Base-by-base conservation (phyloP, 2,113 vertebrate genomes). In the Suncus etruscus region DNA sequence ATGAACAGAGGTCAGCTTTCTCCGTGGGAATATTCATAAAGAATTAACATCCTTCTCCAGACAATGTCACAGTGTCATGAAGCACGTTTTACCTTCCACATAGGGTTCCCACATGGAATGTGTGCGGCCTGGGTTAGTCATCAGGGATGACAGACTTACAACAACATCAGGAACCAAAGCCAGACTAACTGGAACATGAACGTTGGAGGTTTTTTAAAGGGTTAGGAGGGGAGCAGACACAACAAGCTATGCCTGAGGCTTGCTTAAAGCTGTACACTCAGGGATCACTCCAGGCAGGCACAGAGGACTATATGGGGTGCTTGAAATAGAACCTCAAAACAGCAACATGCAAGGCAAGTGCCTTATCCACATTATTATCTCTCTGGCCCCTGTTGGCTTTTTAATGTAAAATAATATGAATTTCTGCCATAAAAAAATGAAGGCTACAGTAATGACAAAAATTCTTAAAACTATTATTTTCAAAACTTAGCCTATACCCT, bases 101-200 rank as follows among this genome's bases (percentile, higher is more conserved):
- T n/a, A 47, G 58, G 63, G 29, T n/a, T 58, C 24, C 29, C 2
- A 1, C 39, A 91, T 88, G 90, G 63, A 70, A 95, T 88, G 91
- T 54, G 80, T 11, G 14, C 15, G 47, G 78, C 79, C 87, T 94
- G 94, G 63, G 79, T 83, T 94, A 87, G 25, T 75, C 72, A 90
- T 91, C 22, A 86, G 82, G n/a, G 58, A 95, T 94, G 94, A 96
- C 87, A 95, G 91, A 94, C 87, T 91, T 87, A 87, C 15, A 68
- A 39, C 82, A 47, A 24, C 45, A 69, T 45, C 31, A 11, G 32
- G 51, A 48, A 63, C 76, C 89, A 83, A 5, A n/a, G 74, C 79
- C 90, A 90, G 91, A 68, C 4, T 15, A 70, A 10, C 8, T 29
- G 45, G 77, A 76, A 89, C 58, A 72, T 45, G 70, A 29, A 45